phyloP scores from a whole-genome alignment of 2,797 vertebrate species.

The Bufotes viridis region DNA sequence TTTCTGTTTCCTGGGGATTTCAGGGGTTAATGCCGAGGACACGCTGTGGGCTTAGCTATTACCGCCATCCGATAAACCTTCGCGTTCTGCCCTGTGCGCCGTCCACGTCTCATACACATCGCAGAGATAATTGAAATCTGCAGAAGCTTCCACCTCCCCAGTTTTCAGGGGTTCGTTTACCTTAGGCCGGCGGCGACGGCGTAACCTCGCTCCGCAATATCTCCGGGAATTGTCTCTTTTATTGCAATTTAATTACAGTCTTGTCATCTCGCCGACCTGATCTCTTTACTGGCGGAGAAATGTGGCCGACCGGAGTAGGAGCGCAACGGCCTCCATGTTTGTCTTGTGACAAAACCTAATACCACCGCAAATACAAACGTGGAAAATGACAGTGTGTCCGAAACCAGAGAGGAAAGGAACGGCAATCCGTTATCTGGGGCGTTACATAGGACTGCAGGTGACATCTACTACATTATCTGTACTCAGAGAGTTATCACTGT shows the following conservation, averaged over 20 bases:
- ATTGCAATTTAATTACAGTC: conserved; percentile 46
- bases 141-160: conserved; percentile 17
- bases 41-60: background rate
- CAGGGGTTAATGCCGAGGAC: background rate
- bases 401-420: conserved; percentile 60
- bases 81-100: background rate
- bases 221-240: background rate
- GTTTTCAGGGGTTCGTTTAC: conserved; percentile 29
- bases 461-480: too few relatives aligned
- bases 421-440: too few relatives aligned
- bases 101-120: background rate
- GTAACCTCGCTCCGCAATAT: conserved; percentile 25
- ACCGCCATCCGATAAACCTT: background rate
- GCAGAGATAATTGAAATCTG: conserved; percentile 21
- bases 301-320: background rate
- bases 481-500: too few relatives aligned
- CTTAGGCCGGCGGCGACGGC: background rate
- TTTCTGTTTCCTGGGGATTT: background rate
- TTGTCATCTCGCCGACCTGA: conserved; percentile 46
- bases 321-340: conserved; percentile 26
- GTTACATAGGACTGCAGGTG: too few relatives aligned
- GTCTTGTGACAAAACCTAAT: conserved; percentile 41
- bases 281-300: conserved; percentile 40
- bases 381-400: conserved; percentile 60
- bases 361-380: background rate